Conservation (phyloP, 2,888 invertebrate species). For the Colletes collaris region DNA sequence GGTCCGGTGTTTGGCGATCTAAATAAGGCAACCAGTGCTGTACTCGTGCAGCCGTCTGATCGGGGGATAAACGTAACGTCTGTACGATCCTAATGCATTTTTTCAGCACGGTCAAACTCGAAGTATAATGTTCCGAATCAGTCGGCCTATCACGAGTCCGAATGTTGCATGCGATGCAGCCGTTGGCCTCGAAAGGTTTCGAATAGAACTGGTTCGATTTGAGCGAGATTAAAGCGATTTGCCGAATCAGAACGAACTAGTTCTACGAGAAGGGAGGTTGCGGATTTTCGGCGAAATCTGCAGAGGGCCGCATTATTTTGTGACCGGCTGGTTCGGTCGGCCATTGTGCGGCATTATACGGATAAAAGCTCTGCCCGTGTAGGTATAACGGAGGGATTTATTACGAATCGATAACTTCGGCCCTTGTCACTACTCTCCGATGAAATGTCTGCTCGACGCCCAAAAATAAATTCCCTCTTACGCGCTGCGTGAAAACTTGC, state of each 20-base stretch:
- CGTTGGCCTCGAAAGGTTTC: slow-evolving; percentile 61
- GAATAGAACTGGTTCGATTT: slow-evolving; percentile 64
- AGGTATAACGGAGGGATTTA: slow-evolving; percentile 73
- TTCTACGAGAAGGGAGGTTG: slow-evolving; percentile 60
- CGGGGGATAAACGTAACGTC: not conserved
- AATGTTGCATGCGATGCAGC: slow-evolving; percentile 60
- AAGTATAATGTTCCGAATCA: slow-evolving; percentile 41
- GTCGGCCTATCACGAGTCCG: slow-evolving; percentile 49
- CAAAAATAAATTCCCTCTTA: slow-evolving; percentile 71
- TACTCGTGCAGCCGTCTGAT: not conserved
- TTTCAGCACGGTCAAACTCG: slow-evolving; percentile 22
- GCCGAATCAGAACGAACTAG: slow-evolving; percentile 68
- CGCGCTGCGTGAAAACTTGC: slow-evolving; percentile 66
- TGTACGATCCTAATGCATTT: slow-evolving; percentile 15
- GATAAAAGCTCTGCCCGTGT: slow-evolving; percentile 71
- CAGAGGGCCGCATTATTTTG: slow-evolving; percentile 72
- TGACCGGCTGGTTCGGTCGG: slow-evolving; percentile 69
- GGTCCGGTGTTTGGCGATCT: not conserved
- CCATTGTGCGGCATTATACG: slow-evolving; percentile 74
- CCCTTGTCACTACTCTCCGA: slow-evolving; percentile 71
- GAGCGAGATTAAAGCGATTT: slow-evolving; percentile 71
- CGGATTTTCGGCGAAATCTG: slow-evolving; percentile 70
- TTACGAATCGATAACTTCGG: slow-evolving; percentile 75
- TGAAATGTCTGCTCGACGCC: slow-evolving; percentile 70
- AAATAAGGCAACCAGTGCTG: not conserved